Evolutionary conservation across 1,140 invertebrate species (phyloP).

Genomic region (Phthorimaea operculella): DNA sequence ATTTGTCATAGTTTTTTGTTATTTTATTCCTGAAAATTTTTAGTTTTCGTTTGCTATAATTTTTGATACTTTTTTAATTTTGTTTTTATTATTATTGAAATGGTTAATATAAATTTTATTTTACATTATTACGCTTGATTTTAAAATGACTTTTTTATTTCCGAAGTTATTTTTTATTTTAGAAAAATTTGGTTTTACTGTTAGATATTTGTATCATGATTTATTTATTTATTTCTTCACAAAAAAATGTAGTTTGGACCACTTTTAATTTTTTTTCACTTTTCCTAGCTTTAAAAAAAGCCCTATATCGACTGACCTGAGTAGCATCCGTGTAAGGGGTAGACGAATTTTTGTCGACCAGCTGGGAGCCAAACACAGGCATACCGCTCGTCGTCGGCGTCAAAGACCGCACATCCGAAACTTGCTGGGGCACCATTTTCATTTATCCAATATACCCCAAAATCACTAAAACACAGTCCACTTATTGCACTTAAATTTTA

Average conservation of each 20-base stretch:
- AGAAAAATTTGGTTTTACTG: not conserved
- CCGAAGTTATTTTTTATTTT: not conserved
- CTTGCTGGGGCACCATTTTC: constrained; percentile 68
- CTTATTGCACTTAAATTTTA: constrained; percentile 47
- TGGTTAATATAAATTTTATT: constrained; percentile 4
- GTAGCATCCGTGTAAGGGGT: constrained; percentile 97
- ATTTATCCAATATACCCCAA: constrained; percentile 47
- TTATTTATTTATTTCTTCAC: too few species aligned
- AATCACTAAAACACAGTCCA: constrained; percentile 55
- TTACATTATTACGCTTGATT: too few species aligned
- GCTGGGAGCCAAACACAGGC: constrained; percentile 83
- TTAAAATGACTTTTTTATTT: too few species aligned
- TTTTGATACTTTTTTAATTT: not conserved
- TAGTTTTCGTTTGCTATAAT: not conserved
- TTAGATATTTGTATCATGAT: constrained; percentile 1
- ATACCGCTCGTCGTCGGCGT: constrained; percentile 60
- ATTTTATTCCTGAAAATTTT: too few species aligned
- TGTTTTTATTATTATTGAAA: not conserved
- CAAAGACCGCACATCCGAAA: constrained; percentile 61
- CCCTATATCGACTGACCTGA: constrained; percentile 77
- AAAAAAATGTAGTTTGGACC: not conserved
- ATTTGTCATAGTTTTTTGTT: too few species aligned
- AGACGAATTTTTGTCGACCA: constrained; percentile 88
- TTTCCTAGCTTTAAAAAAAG: not conserved
- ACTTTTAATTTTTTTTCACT: constrained; percentile 6